A percentile compares a stretch with the other conserved stretches of the same genome.
These are phyloP conservation scores for Mormyrus lacerda DNA, from an alignment of 2,113 vertebrate species.

Conservation along the genomic window DNA sequence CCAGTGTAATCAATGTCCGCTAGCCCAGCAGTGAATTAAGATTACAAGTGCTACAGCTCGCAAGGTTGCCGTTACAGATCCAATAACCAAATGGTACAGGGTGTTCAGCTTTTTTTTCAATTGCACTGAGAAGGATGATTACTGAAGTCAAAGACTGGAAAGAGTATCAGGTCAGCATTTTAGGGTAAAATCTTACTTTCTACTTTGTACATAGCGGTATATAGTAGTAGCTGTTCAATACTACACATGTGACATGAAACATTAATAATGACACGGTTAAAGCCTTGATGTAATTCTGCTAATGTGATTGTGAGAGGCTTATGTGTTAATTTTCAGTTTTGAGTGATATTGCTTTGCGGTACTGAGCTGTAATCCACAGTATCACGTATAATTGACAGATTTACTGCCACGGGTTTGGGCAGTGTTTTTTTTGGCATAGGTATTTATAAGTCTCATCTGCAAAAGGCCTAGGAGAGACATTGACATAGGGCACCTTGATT, in stretches of 20 bases:
- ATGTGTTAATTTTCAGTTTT: not conserved
- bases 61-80: not conserved
- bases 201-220: not conserved
- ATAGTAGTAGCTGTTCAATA: not conserved
- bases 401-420: not conserved
- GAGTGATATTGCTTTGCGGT: not conserved
- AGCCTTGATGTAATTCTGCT: not conserved
- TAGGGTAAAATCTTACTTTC: not conserved
- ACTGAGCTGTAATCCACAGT: not conserved
- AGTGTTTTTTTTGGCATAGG: not conserved
- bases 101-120: not conserved
- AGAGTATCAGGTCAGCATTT: not conserved
- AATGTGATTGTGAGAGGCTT: not conserved
- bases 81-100: not conserved
- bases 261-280: not conserved
- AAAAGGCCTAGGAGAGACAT: not conserved
- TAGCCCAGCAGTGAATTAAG: not conserved
- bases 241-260: not conserved
- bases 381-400: not conserved
- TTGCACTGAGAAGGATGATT: not conserved
- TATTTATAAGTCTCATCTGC: not conserved
- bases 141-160: not conserved
- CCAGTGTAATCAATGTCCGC: not conserved
- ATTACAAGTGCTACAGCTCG: not conserved
- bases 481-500: not conserved